A percentile compares a stretch with the other conserved stretches of the same genome.
Evolutionary conservation across 2,888 invertebrate genomes (phyloP).

Genomic region (Adineta ricciae): DNA sequence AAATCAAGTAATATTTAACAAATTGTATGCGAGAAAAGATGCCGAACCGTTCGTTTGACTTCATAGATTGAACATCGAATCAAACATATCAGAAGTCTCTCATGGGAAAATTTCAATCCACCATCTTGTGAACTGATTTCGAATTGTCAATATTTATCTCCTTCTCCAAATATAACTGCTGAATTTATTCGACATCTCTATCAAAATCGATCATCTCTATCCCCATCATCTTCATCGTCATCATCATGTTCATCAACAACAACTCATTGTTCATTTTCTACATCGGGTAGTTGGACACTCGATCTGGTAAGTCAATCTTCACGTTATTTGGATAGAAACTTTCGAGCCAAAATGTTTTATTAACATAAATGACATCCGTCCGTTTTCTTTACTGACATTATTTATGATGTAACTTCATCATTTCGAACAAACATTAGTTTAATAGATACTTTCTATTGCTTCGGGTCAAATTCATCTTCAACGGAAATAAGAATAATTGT

Average conservation of each 20-base stretch:
- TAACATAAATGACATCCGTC: slow-evolving; percentile 15
- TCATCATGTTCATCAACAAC: neutral
- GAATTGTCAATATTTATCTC: neutral
- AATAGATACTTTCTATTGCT: neutral
- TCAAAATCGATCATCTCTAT: neutral
- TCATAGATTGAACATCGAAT: neutral
- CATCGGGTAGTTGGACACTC: slow-evolving; percentile 11
- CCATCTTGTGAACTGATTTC: neutral
- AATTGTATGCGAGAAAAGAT: neutral
- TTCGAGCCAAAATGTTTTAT: neutral
- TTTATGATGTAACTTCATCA: neutral
- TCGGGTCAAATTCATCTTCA: neutral
- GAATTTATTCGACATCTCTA: neutral
- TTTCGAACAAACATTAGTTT: neutral
- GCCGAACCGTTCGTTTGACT: neutral
- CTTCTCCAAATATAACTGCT: neutral
- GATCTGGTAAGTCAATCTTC: neutral
- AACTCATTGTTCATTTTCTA: slow-evolving; percentile 8
- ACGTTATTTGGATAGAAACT: neutral
- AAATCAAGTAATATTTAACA: neutral
- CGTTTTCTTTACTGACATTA: neutral
- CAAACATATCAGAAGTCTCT: neutral
- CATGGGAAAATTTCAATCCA: neutral
- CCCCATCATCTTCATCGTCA: neutral
- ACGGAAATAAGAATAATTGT: neutral